phyloP scores from a whole-genome alignment of 2,113 vertebrate genomes.

The Pleuronectes platessa region DNA sequence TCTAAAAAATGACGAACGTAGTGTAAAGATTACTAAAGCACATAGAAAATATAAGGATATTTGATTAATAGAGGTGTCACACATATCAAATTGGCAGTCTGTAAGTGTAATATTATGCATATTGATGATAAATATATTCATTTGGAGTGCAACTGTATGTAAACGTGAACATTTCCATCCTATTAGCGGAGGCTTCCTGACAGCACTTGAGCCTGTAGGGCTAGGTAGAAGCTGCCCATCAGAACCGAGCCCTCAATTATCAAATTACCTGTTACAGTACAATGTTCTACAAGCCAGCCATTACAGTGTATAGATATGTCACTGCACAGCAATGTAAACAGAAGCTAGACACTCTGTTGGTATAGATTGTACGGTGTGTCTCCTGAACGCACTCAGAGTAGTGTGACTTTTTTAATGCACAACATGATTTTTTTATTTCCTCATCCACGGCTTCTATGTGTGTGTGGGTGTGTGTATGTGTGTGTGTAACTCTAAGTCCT shows the following conservation, averaged over 20 bases:
- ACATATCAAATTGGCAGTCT: conserved; percentile 83
- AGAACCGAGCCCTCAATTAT: conserved; percentile 25
- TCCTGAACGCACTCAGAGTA: conserved; percentile 71
- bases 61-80: conserved; percentile 79
- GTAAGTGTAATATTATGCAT: conserved; percentile 81
- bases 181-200: conserved; percentile 78
- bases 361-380: conserved; percentile 64
- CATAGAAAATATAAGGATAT: conserved; percentile 58
- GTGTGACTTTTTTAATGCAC: conserved; percentile 74
- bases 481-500: conserved; percentile 30
- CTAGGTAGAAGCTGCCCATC: conserved; percentile 45
- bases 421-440: conserved; percentile 50
- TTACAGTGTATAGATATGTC: conserved; percentile 64
- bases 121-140: conserved; percentile 77
- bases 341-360: conserved; percentile 62
- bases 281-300: conserved; percentile 65
- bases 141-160: conserved; percentile 90
- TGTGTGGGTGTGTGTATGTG: conserved; percentile 59
- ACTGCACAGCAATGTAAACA: conserved; percentile 69
- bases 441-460: conserved; percentile 62
- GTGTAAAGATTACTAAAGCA: conserved; percentile 76
- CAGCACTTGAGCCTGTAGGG: conserved; percentile 79
- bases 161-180: conserved; percentile 84
- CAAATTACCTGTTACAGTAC: conserved; percentile 57
- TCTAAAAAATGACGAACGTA: conserved; percentile 75